Base-by-base conservation (phyloP, 2,888 invertebrate species). In the Chelonus formosanus region DNA sequence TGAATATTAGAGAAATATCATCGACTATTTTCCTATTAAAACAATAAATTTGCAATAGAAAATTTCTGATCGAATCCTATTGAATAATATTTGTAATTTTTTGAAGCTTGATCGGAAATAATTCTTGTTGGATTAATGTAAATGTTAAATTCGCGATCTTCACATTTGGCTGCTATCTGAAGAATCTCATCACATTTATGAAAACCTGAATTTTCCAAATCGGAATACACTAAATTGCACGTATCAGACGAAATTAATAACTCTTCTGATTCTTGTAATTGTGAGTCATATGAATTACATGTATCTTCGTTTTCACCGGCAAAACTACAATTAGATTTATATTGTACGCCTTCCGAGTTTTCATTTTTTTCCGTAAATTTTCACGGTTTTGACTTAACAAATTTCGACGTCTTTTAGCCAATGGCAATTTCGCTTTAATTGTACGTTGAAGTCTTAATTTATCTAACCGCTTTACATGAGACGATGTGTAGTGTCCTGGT, bases 131-230 rank as follows among this genome's bases (percentile, higher is more conserved):
- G 61, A 55, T 50, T 66, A 4, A 64, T 47, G 32, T 67, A 63
- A 10, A 67, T 31, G 50, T 47, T 63, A 43, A 63, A 67, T 7
- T 40, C 52, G 4, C 3, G 10, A 2, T 63, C n/a, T 44, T 63
- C 47, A 34, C 32, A 67, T 43, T 52, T 55, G 1, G 54, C 63
- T 47, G 60, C 65, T 10, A 65, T 65, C 36, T 61, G 65, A 40
- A 65, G 40, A 54, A 65, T 65, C 36, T 60, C 61, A 8, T 54
- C 45, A 35, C 34, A 20, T 61, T 20, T 35, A 45, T 8, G 8
- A 36, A 65, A 61, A 8, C 65, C 61, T 45, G 60, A 54, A n/a
- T 55, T 61, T 48, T 54, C 65, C n/a, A 60, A 47, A 47, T 65
- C 65, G 34, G 60, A 65, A 36, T 65, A 65, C 1, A 65, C 65